These are phyloP conservation scores for Nomada ferruginata DNA, from an alignment of 2,888 invertebrate genomes.

Conservation along the genomic window DNA sequence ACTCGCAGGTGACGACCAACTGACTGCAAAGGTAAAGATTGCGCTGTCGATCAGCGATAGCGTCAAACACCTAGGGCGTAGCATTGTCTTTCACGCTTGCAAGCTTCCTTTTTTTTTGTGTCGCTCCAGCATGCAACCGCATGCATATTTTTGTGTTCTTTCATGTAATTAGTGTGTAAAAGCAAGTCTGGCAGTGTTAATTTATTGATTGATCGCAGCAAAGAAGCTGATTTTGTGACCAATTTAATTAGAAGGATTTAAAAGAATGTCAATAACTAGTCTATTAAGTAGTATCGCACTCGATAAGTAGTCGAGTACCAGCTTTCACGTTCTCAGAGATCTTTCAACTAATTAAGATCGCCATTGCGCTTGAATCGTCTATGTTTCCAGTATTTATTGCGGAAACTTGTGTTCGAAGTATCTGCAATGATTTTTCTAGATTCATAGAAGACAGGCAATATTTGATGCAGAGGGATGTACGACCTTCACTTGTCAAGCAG, in stretches of 20 bases:
- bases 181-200: neutral
- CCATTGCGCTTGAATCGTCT: neutral
- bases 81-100: constrained; percentile 60
- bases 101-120: constrained; percentile 57
- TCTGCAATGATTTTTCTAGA: neutral
- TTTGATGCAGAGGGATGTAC: neutral
- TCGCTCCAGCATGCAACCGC: constrained; percentile 18
- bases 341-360: constrained; percentile 7
- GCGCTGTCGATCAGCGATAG: neutral
- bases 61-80: constrained; percentile 4
- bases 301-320: neutral
- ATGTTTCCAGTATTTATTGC: neutral
- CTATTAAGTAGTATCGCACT: no score
- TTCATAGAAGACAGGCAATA: constrained; percentile 1
- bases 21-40: constrained; percentile 92
- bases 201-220: constrained; percentile 10
- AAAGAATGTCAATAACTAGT: no score
- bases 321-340: neutral
- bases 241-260: no score
- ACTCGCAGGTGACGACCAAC: constrained; percentile 95
- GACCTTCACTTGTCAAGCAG: neutral
- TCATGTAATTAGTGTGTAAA: neutral
- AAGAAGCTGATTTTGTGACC: neutral
- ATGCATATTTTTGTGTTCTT: neutral
- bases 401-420: neutral